phyloP scores from a whole-genome alignment of 1,140 invertebrate species.

The Caenorhabditis inopinata region DNA sequence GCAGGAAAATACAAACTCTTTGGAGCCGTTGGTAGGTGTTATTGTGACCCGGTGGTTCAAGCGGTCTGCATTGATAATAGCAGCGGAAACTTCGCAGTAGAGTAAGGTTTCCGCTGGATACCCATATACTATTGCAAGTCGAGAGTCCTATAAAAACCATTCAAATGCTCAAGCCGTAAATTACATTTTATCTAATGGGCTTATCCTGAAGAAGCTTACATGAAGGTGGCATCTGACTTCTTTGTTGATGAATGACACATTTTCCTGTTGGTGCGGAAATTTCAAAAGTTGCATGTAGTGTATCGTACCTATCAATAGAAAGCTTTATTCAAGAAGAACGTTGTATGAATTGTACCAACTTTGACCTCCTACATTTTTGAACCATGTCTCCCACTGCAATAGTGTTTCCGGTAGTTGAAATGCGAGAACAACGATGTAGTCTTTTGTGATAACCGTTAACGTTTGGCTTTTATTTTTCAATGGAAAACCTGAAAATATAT shows the following conservation, averaged over 20 bases:
- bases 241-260: conserved; percentile 9
- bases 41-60: conserved; percentile 1
- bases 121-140: conserved; percentile 20
- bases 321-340: background rate
- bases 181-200: background rate
- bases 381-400: conserved; percentile 37
- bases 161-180: too few relatives aligned
- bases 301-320: background rate
- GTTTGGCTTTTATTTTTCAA: conserved; percentile 30
- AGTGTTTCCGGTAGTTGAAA: conserved; percentile 32
- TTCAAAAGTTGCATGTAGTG: conserved; percentile 34
- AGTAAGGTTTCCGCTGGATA: conserved; percentile 29
- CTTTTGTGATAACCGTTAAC: conserved; percentile 20
- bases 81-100: background rate
- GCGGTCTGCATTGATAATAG: background rate
- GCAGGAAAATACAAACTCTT: background rate
- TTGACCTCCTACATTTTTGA: conserved; percentile 38
- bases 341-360: background rate
- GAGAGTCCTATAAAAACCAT: conserved; percentile 32
- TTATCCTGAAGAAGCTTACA: background rate
- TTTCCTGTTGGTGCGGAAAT: background rate
- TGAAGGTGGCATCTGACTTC: conserved; percentile 37
- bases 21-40: background rate
- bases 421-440: background rate
- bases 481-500: conserved; percentile 19